Conservation (phyloP, 2,888 invertebrate genomes). For the Coenonympha arcania region DNA sequence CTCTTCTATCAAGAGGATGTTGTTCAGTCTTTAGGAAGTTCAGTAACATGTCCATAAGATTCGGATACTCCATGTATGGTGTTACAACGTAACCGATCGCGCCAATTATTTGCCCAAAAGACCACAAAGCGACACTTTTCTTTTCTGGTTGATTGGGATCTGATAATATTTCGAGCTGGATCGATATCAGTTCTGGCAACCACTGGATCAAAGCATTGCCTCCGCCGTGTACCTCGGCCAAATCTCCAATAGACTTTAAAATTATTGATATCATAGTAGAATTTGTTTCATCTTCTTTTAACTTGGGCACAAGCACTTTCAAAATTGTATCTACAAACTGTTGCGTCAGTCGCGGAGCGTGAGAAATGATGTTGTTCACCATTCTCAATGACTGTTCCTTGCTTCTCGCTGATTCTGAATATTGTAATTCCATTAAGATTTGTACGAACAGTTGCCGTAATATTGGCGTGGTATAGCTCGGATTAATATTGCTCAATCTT, state of each 20-base stretch:
- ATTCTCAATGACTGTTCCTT: constrained; percentile 97
- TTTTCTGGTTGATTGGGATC: constrained; percentile 96
- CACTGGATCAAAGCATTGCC: constrained; percentile 91
- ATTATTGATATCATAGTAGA: constrained; percentile 93
- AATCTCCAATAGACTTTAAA: constrained; percentile 93
- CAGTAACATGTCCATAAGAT: constrained; percentile 91
- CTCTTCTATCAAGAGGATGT: constrained; percentile 85
- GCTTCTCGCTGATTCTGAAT: constrained; percentile 94
- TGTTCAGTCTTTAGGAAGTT: constrained; percentile 97
- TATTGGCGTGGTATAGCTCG: constrained; percentile 97
- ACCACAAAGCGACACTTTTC: constrained; percentile 94
- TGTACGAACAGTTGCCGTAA: constrained; percentile 92
- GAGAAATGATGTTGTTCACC: constrained; percentile 94
- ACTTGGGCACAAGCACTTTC: constrained; percentile 90
- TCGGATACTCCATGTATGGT: constrained; percentile 95
- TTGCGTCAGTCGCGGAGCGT: constrained; percentile 92
- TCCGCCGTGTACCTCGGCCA: constrained; percentile 91
- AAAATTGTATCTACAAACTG: constrained; percentile 97
- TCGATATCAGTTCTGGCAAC: constrained; percentile 89
- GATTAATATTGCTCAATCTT: constrained; percentile 92
- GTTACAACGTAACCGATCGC: constrained; percentile 96
- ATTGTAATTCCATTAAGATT: constrained; percentile 92
- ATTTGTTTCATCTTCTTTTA: constrained; percentile 90
- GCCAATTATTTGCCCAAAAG: constrained; percentile 95
- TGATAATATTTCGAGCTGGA: constrained; percentile 92